These are phyloP conservation scores for Globodera rostochiensis DNA, from an alignment of 1,140 invertebrate species.

Conservation along the genomic window DNA sequence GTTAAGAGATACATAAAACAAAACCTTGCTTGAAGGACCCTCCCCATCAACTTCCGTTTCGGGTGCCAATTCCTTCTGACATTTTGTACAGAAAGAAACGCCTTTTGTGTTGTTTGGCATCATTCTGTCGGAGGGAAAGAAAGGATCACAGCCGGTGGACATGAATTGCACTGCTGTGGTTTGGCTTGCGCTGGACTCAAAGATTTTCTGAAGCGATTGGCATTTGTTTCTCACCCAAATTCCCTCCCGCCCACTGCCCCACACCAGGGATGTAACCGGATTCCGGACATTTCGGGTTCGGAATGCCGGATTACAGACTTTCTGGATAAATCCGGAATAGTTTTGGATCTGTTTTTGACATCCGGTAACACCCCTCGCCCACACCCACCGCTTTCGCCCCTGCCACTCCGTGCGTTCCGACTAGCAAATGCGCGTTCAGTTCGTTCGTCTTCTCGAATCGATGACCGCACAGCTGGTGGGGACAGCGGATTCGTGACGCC, in stretches of 20 bases:
- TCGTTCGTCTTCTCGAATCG: slow-evolving; percentile 32
- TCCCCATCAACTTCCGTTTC: neutral
- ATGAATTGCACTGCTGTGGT: slow-evolving; percentile 12
- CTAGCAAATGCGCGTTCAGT: slow-evolving; percentile 43
- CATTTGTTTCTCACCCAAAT: slow-evolving; percentile 14
- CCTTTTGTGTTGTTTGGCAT: neutral
- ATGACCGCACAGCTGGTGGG: slow-evolving; percentile 45
- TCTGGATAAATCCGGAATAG: too few relatives aligned
- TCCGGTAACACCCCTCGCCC: neutral
- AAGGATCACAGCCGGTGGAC: slow-evolving; percentile 31
- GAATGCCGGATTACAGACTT: too few relatives aligned
- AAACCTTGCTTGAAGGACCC: neutral
- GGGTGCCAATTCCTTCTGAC: slow-evolving; percentile 23
- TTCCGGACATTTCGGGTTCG: too few relatives aligned
- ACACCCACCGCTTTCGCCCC: slow-evolving; percentile 35
- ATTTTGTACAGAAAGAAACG: slow-evolving; percentile 16
- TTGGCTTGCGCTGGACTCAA: slow-evolving; percentile 38
- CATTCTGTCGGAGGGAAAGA: neutral
- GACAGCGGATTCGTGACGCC: slow-evolving; percentile 31
- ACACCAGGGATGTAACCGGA: too few relatives aligned
- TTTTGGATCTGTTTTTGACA: too few relatives aligned
- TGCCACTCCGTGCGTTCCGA: slow-evolving; percentile 29
- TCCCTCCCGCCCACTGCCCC: too few relatives aligned
- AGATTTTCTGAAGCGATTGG: slow-evolving; percentile 26
- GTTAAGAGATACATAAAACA: neutral